Evolutionary conservation across 2,888 invertebrate species (phyloP).

Genomic region (Papilio protenor): DNA sequence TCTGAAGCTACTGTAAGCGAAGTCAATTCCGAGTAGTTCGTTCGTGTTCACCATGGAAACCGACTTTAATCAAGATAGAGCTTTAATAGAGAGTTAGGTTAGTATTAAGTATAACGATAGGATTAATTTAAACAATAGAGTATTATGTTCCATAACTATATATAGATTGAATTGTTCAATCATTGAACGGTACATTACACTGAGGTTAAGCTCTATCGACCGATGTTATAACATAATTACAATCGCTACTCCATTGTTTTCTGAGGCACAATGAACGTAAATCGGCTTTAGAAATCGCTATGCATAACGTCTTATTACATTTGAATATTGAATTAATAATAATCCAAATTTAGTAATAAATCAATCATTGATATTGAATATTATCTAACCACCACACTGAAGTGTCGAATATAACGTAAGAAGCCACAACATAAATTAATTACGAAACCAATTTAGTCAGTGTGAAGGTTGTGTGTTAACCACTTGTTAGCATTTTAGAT

Average conservation of each 20-base stretch:
- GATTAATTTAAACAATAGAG: slow-evolving; percentile 10
- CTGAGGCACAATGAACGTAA: slow-evolving; percentile 18
- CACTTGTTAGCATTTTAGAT: background rate
- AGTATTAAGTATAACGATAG: background rate
- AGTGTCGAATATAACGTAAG: background rate
- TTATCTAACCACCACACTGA: background rate
- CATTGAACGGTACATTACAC: slow-evolving; percentile 34
- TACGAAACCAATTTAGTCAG: background rate
- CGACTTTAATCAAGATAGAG: background rate
- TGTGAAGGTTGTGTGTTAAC: background rate
- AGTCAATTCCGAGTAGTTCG: too few species aligned
- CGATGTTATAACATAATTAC: slow-evolving; percentile 34
- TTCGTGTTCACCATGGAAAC: background rate
- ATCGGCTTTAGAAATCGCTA: slow-evolving; percentile 35
- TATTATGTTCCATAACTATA: background rate
- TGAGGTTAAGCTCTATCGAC: slow-evolving; percentile 28
- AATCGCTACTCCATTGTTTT: slow-evolving; percentile 29
- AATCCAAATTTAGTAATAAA: background rate
- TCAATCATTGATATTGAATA: background rate
- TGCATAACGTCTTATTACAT: slow-evolving; percentile 21
- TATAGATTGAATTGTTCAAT: slow-evolving; percentile 36
- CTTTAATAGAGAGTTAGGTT: background rate
- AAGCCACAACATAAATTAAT: slow-evolving; percentile 1
- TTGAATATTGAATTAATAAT: slow-evolving; percentile 1
- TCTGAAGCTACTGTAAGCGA: too few species aligned